phyloP scores from a whole-genome alignment of 2,113 vertebrate species.

The Heterocephalus glaber region DNA sequence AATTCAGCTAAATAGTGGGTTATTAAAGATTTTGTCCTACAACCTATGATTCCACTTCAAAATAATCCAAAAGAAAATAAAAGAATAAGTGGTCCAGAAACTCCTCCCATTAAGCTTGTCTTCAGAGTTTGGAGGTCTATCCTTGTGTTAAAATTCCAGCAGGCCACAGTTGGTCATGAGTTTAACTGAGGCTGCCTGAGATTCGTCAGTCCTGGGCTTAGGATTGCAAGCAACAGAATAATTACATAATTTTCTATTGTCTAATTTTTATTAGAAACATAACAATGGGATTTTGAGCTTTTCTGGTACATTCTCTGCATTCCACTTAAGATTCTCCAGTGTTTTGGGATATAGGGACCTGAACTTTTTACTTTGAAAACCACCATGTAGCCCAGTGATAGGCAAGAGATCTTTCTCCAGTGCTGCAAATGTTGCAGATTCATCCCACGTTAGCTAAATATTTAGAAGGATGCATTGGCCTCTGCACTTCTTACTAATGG shows the following conservation, averaged over 20 bases:
- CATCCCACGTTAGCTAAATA: conserved; percentile 6
- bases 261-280: background rate
- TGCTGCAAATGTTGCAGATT: background rate
- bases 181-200: background rate
- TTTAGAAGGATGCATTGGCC: background rate
- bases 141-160: background rate
- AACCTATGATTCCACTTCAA: background rate
- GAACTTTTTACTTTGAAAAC: background rate
- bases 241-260: background rate
- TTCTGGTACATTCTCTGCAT: background rate
- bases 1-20: conserved; percentile 41
- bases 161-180: background rate
- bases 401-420: background rate
- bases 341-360: background rate
- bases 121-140: background rate
- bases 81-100: background rate
- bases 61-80: conserved; percentile 58
- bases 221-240: background rate
- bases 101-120: background rate
- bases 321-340: background rate
- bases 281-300: background rate
- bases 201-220: background rate
- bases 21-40: conserved; percentile 2
- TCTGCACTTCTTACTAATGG: background rate
- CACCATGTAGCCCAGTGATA: background rate